These are phyloP conservation scores for Euthynnus affinis DNA, from an alignment of 2,797 vertebrate genomes.

Conservation along the genomic window DNA sequence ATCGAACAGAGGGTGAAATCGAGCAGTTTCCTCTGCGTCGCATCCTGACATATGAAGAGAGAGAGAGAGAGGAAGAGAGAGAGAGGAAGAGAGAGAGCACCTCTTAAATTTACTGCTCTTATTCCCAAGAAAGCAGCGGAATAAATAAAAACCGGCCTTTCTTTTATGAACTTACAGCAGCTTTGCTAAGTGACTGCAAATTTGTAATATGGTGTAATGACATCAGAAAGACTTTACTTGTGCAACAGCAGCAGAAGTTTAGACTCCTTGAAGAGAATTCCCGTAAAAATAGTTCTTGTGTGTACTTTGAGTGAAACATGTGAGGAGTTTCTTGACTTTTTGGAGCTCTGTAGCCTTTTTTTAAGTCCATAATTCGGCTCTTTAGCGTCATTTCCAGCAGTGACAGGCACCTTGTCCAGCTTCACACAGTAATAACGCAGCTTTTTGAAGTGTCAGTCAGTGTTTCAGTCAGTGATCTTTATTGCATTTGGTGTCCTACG, in stretches of 20 bases:
- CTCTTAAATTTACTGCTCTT: slow-evolving; percentile 39
- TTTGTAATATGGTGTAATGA: slow-evolving; percentile 20
- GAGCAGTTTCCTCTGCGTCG: slow-evolving; percentile 73
- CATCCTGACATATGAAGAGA: slow-evolving; percentile 80
- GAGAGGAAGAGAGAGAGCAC: too few species aligned
- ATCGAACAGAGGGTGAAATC: slow-evolving; percentile 79
- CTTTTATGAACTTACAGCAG: slow-evolving; percentile 19
- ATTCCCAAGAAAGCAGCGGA: slow-evolving; percentile 51
- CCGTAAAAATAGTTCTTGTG: too few species aligned
- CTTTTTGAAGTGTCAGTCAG: background rate
- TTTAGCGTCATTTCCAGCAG: too few species aligned
- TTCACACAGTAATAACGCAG: background rate
- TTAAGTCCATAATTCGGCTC: too few species aligned
- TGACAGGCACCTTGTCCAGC: too few species aligned
- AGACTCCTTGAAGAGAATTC: too few species aligned
- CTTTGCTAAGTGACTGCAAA: slow-evolving; percentile 5
- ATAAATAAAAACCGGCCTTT: background rate
- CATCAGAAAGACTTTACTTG: slow-evolving; percentile 16
- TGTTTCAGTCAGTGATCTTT: background rate
- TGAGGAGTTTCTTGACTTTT: too few species aligned
- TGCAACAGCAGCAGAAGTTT: too few species aligned
- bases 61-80: too few species aligned
- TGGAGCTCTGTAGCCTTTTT: too few species aligned
- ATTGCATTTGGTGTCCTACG: slow-evolving; percentile 8
- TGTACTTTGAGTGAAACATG: too few species aligned